Evolutionary conservation across 1,140 invertebrate genomes (phyloP).

Genomic region (Drosophila chauvacae): DNA sequence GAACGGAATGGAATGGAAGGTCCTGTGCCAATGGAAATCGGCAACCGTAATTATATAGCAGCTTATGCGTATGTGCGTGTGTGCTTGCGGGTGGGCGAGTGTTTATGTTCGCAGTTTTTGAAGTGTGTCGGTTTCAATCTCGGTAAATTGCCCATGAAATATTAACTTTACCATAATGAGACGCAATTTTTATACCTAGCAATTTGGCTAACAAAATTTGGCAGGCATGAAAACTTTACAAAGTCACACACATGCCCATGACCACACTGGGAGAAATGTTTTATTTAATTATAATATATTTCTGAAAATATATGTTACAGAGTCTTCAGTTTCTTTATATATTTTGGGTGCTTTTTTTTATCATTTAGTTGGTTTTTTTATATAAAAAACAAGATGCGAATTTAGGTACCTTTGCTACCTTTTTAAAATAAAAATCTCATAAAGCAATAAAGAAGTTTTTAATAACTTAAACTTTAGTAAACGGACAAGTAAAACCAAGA

Average conservation of each 20-base stretch:
- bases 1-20: slow-evolving; percentile 1
- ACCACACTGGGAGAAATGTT: neutral
- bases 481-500: no score
- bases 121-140: slow-evolving; percentile 81
- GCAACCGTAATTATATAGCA: slow-evolving; percentile 46
- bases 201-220: slow-evolving; percentile 69
- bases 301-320: neutral
- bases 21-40: slow-evolving; percentile 33
- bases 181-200: slow-evolving; percentile 73
- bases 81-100: slow-evolving; percentile 17
- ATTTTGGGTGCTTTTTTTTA: neutral
- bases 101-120: slow-evolving; percentile 63
- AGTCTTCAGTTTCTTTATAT: neutral
- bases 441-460: no score
- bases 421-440: no score
- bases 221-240: slow-evolving; percentile 21
- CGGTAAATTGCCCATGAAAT: slow-evolving; percentile 81
- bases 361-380: neutral
- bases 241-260: slow-evolving; percentile 10
- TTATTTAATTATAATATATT: neutral
- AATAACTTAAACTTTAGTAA: no score
- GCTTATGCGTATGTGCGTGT: slow-evolving; percentile 55
- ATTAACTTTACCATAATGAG: slow-evolving; percentile 80
- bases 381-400: no score
- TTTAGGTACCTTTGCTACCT: no score